Evolutionary conservation across 2,113 vertebrate species (phyloP), one percentile per base, ranked within the genome.

Genomic region (Gallinago paraguaiae): DNA sequence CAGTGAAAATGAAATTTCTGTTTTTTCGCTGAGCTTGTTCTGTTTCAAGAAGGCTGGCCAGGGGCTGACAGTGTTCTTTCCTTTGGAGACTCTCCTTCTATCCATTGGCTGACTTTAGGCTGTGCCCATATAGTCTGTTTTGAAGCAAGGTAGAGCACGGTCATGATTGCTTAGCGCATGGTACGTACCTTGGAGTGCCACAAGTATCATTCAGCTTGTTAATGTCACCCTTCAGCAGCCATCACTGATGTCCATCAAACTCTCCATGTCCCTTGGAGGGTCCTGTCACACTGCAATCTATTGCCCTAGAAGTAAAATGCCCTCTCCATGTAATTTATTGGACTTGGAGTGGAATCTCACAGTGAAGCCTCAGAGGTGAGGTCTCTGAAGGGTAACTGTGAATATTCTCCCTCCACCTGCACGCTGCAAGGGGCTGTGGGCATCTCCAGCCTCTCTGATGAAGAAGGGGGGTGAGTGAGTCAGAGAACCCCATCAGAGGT

Each of bases 161-260:
- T 24, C 0, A 0, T 59, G 31, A 14, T 37, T 79, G 51, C 50
- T 79, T 45, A 56, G 65, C 3, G 7, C 22, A 0, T 13, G 27
- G 23, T 39, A 39, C 6, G 1, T 27, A 28, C 31, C 45, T 85
- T 67, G n/a, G 57, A 64, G 72, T 18, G 53, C 8, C 51, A 67
- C 24, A 7, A 27, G 20, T 13, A 17, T 35, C 46, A 11, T 17
- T 61, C 30, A 59, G 2, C 22, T 28, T 23, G 10, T n/a, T 28
- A 12, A 48, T 4, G 17, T 24, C 78, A 25, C 45, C 37, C 69
- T 72, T 56, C 82, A 74, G 65, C 17, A 63, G 31, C 41, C 59
- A 27, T 10, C 0, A 0, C 0, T 28, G 43, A 10, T 41, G 61
- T 37, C 48, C 41, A 15, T 76, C 16, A 30, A 9, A 30, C 17